Percentiles rank a stretch among this genome's conserved stretches.
phyloP scores from a whole-genome alignment of 2,888 invertebrate genomes.

The Nomada goodeniana region DNA sequence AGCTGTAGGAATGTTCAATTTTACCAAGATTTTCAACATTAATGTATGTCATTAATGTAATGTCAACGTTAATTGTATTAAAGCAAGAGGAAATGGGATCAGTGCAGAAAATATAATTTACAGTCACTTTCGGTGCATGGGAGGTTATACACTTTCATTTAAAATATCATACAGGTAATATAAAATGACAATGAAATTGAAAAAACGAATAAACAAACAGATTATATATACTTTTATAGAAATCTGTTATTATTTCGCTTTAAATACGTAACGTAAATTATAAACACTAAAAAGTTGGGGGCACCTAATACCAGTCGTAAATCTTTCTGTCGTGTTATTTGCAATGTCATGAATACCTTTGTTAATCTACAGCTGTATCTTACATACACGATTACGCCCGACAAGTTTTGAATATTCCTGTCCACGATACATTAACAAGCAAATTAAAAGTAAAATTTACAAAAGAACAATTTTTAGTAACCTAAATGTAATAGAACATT shows the following conservation, averaged over 20 bases:
- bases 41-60: too few species aligned
- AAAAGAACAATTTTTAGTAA: too few species aligned
- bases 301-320: constrained; percentile 27
- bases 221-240: neutral
- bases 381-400: neutral
- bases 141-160: neutral
- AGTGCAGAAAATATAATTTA: too few species aligned
- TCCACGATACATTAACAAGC: neutral
- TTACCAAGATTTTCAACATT: neutral
- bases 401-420: neutral
- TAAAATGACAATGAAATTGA: neutral
- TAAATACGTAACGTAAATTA: constrained; percentile 1
- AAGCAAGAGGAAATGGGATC: too few species aligned
- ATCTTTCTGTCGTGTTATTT: constrained; percentile 24
- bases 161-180: neutral
- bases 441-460: neutral
- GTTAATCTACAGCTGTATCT: neutral
- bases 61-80: too few species aligned
- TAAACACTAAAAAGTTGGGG: neutral
- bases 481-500: too few species aligned
- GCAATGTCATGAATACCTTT: neutral
- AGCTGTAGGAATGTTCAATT: neutral
- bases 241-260: neutral
- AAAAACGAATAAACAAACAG: neutral
- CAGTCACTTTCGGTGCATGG: too few species aligned